Evolutionary conservation across 2,113 vertebrate species (phyloP).

Genomic region (Hydrochoerus hydrochaeris): DNA sequence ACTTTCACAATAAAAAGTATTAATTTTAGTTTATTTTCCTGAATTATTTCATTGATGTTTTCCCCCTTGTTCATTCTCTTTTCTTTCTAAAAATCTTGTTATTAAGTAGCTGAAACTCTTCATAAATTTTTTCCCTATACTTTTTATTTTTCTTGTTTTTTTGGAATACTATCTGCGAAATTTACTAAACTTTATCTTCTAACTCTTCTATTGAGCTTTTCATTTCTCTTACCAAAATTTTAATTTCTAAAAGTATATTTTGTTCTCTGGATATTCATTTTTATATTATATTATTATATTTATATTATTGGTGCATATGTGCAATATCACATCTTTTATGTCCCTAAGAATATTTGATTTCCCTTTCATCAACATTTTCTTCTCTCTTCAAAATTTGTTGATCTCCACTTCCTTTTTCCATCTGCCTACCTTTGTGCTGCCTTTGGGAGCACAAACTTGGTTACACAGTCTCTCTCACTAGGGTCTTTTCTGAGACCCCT

Average conservation of each 20-base stretch:
- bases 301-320: background rate
- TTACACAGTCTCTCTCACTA: background rate
- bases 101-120: background rate
- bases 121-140: background rate
- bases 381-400: background rate
- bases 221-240: background rate
- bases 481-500: background rate
- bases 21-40: background rate
- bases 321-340: background rate
- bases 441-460: background rate
- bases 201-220: background rate
- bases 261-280: background rate
- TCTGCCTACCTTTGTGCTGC: too few species aligned
- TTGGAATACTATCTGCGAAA: background rate
- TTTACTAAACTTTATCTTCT: background rate
- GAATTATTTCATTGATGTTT: background rate
- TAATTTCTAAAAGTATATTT: background rate
- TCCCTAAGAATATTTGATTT: background rate
- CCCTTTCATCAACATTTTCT: background rate
- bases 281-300: background rate
- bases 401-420: background rate
- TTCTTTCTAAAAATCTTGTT: background rate
- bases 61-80: background rate
- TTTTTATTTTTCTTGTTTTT: background rate
- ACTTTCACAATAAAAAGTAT: background rate